phyloP scores from a whole-genome alignment of 2,797 vertebrate genomes.

The Sphaeramia orbicularis region DNA sequence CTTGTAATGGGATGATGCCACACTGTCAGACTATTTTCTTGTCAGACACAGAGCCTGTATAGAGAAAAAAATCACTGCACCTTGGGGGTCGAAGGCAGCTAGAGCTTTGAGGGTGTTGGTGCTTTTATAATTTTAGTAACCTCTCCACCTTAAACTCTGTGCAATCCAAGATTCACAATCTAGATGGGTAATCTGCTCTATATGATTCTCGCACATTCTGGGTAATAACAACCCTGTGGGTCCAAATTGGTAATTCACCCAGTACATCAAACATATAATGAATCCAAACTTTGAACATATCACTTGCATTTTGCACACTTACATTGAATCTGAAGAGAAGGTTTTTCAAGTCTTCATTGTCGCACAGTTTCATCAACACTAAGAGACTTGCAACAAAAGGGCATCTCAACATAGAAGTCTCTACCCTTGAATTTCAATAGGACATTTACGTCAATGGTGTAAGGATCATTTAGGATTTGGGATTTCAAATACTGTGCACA shows the following conservation, averaged over 20 bases:
- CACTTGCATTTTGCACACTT: constrained; percentile 2
- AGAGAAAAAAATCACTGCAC: constrained; percentile 6
- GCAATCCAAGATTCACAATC: constrained; percentile 22
- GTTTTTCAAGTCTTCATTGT: constrained; percentile 4
- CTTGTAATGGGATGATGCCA: constrained; percentile 1
- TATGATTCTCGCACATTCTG: constrained; percentile 8
- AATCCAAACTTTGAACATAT: constrained; percentile 5
- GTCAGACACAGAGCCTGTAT: constrained; percentile 2
- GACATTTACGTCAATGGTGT: constrained; percentile 14
- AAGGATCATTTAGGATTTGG: constrained; percentile 27
- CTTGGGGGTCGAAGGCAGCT: constrained; percentile 11
- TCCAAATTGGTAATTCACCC: constrained; percentile 20
- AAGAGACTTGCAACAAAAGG: not conserved
- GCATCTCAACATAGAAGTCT: constrained; percentile 21
- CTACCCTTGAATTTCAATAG: constrained; percentile 19
- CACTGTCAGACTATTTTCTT: constrained; percentile 8
- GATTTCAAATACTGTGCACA: no score
- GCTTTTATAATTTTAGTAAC: not conserved
- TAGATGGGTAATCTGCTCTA: not conserved
- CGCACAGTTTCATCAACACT: not conserved
- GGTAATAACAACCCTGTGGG: constrained; percentile 14
- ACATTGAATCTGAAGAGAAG: constrained; percentile 30
- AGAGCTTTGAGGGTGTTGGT: constrained; percentile 10
- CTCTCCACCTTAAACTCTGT: constrained; percentile 6
- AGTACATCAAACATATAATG: constrained; percentile 24